Conservation (phyloP, 2,888 invertebrate genomes). For the Formica aserva region DNA sequence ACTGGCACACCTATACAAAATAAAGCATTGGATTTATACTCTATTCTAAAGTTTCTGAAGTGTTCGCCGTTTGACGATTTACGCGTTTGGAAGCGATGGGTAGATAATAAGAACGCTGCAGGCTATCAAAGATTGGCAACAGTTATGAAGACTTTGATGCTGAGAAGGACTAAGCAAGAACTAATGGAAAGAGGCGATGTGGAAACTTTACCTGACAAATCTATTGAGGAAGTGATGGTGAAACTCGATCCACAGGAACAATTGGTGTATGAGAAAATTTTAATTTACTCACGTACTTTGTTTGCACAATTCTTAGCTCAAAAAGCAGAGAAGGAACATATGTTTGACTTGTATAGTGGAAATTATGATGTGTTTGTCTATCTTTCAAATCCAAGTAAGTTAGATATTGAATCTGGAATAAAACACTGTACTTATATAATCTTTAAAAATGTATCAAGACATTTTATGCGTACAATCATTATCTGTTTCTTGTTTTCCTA, state of each 20-base stretch:
- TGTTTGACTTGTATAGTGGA: constrained; percentile 73
- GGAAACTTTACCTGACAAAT: constrained; percentile 89
- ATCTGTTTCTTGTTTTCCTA: neutral
- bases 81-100: constrained; percentile 96
- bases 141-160: constrained; percentile 93
- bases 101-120: constrained; percentile 93
- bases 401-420: neutral
- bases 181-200: constrained; percentile 89
- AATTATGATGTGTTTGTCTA: constrained; percentile 68
- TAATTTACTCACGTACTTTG: constrained; percentile 91
- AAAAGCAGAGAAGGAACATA: constrained; percentile 89
- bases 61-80: constrained; percentile 96
- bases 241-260: constrained; percentile 90
- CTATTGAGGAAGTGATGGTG: constrained; percentile 88
- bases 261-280: constrained; percentile 92
- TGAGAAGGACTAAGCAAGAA: constrained; percentile 95
- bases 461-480: constrained; percentile 18
- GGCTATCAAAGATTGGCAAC: constrained; percentile 94
- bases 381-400: constrained; percentile 67
- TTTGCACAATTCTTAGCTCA: constrained; percentile 93
- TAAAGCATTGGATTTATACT: constrained; percentile 93
- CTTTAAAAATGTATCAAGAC: neutral
- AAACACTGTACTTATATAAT: neutral
- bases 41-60: constrained; percentile 93
- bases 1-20: constrained; percentile 99